A percentile compares a stretch with the other conserved stretches of the same genome.
phyloP scores from a whole-genome alignment of 2,797 vertebrate genomes.

The Melopsittacus undulatus region DNA sequence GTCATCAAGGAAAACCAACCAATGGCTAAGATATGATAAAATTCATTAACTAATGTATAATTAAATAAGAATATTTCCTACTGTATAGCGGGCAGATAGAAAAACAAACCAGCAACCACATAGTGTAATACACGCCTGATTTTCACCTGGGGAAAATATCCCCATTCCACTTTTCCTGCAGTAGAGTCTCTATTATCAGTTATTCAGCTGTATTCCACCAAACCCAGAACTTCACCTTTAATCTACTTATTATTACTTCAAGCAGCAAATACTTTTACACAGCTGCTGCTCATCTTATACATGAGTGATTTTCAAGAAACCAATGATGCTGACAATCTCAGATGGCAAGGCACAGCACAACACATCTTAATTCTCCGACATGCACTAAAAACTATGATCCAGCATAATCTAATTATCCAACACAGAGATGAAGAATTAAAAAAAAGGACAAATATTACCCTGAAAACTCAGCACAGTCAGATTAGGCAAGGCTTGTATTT shows the following conservation, averaged over 20 bases:
- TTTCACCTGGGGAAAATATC: neutral
- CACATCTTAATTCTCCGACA: neutral
- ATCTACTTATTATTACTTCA: neutral
- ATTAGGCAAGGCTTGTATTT: neutral
- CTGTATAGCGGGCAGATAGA: neutral
- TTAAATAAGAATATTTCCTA: neutral
- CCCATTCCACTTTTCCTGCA: neutral
- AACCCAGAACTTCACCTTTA: neutral
- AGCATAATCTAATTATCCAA: neutral
- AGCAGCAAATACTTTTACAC: neutral
- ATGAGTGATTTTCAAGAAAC: neutral
- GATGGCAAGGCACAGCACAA: neutral
- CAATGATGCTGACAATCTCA: neutral
- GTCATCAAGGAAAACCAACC: neutral
- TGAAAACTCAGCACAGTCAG: neutral
- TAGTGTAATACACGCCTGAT: neutral
- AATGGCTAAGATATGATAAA: neutral
- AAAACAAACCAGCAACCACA: neutral
- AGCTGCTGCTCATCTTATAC: neutral
- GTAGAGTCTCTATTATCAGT: neutral
- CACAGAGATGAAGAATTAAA: neutral
- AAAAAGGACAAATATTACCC: neutral
- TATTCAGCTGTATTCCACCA: neutral
- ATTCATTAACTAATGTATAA: neutral
- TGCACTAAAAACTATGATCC: neutral